Evolutionary conservation across 92 coral and sea anemone genomes (phyloP), one percentile per base, ranked within the genome.

Genomic region (Virgularia gustaviana): DNA sequence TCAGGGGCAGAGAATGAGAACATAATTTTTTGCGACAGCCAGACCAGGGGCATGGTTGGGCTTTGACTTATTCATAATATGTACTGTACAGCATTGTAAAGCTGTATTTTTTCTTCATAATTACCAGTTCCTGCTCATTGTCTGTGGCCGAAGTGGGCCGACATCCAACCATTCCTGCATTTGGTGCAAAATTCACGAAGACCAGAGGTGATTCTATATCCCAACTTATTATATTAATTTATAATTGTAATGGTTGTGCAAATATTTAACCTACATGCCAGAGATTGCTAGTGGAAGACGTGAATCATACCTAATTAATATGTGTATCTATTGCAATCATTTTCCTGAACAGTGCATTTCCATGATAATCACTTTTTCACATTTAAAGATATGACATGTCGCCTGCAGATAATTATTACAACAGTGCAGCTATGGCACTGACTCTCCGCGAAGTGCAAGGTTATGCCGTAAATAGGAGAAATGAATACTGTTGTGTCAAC

Each of bases 351-450:
- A n/a, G n/a, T n/a, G n/a, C n/a, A n/a, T n/a, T n/a, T n/a, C n/a
- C n/a, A n/a, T n/a, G n/a, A n/a, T n/a, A n/a, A n/a, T n/a, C n/a
- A n/a, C n/a, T n/a, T n/a, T n/a, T n/a, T n/a, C n/a, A 61, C 31
- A 11, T 29, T 73, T 63, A 11, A 28, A 75, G 85, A 37, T 75
- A 77, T 71, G 81, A 75, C 49, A 81, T 81, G 81, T 75, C 62
- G 2, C 73, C 65, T 53, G 76, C 81, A n/a, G n/a, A n/a, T n/a
- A n/a, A n/a, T n/a, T n/a, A 22, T 4, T 63, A 79, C 65, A 73
- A 41, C 24, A 59, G 44, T 9, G 60, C 70, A 8, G 79, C 85
- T 29, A 57, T 84, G 74, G 27, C 36, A 15, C 51, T 74, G 6
- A 79, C 81, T 30, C n/a, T 79, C 57, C 65, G 35, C 1, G 71